phyloP scores from a whole-genome alignment of 2,797 vertebrate species.

The Trachops cirrhosus region DNA sequence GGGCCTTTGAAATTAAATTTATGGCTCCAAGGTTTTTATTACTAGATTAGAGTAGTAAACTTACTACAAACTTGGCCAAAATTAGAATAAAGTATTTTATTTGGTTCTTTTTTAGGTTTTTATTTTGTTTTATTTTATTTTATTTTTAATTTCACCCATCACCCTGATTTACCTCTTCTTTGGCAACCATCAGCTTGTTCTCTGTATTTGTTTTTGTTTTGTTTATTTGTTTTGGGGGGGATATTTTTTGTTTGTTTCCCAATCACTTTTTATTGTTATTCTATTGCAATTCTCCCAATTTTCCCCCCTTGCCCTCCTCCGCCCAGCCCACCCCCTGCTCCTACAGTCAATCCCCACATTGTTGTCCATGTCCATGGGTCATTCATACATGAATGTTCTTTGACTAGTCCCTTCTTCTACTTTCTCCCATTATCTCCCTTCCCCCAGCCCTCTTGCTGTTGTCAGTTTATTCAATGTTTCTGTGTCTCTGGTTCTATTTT shows the following conservation, averaged over 20 bases:
- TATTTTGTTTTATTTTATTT: background rate
- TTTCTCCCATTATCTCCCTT: background rate
- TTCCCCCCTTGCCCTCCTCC: background rate
- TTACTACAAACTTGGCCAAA: background rate
- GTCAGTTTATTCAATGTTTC: background rate
- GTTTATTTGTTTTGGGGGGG: too few relatives aligned
- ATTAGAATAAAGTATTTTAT: background rate
- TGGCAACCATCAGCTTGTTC: background rate
- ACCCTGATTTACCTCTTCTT: background rate
- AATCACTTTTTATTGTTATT: background rate
- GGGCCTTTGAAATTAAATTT: background rate
- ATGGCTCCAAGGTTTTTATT: background rate
- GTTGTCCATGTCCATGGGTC: background rate
- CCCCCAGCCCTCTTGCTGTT: background rate
- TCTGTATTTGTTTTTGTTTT: background rate
- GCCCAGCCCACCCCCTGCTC: background rate
- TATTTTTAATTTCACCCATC: background rate
- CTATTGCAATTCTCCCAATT: background rate
- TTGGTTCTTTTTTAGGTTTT: background rate
- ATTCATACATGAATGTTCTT: background rate
- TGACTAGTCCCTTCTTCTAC: background rate
- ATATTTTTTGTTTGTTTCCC: background rate
- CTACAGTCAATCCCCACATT: background rate
- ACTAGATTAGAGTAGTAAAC: background rate
- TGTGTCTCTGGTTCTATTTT: background rate